phyloP scores from a whole-genome alignment of 2,888 invertebrate species.

The Papilio protenor region DNA sequence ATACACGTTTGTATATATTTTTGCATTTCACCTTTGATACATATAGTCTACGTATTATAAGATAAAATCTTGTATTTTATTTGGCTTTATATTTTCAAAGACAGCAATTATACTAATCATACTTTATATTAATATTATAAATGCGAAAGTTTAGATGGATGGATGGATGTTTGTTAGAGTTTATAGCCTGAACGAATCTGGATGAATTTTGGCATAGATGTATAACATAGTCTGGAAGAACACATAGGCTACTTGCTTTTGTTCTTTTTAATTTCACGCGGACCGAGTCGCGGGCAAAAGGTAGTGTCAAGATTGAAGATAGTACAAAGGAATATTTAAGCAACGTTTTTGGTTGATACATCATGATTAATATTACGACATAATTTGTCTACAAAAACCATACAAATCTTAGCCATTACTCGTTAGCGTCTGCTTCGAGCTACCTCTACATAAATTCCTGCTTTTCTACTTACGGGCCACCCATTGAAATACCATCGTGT shows the following conservation, averaged over 20 bases:
- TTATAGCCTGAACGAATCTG: no score
- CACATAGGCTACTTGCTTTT: no score
- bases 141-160: no score
- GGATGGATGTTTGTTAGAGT: no score
- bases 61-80: not conserved
- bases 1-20: constrained; percentile 34
- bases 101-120: no score
- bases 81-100: not conserved
- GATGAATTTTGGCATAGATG: no score
- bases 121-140: no score
- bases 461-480: constrained; percentile 53
- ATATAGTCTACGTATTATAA: not conserved
- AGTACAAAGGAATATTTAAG: not conserved
- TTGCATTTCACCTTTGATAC: constrained; percentile 11
- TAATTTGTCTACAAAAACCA: not conserved
- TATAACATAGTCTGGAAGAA: no score
- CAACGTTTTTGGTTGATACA: not conserved
- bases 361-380: no score
- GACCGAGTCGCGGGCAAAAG: no score
- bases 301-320: not conserved
- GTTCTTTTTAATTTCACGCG: no score
- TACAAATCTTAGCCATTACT: constrained; percentile 64
- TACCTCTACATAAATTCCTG: constrained; percentile 61
- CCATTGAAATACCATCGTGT: constrained; percentile 65
- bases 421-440: constrained; percentile 56